Conservation (phyloP, 2,113 vertebrate genomes). For the Bufo bufo region DNA sequence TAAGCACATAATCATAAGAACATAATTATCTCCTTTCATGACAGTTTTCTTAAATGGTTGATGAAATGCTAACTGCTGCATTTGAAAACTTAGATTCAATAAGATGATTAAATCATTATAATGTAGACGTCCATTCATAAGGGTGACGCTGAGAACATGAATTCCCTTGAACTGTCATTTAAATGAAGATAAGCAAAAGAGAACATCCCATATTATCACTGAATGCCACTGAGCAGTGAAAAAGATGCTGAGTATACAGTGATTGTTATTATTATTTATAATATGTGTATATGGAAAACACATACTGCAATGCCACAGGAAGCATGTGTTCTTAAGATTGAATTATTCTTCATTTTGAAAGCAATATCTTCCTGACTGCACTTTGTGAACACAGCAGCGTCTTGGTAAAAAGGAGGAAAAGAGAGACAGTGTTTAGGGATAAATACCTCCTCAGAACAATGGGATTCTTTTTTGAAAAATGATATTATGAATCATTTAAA, state of each 20-base stretch:
- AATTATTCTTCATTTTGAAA: conserved; percentile 55
- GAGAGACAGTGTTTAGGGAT: conserved; percentile 34
- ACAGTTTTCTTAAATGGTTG: conserved; percentile 17
- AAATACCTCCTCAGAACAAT: conserved; percentile 43
- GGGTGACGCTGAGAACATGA: conserved; percentile 17
- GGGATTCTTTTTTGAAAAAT: conserved; percentile 38
- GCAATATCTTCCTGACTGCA: conserved; percentile 49
- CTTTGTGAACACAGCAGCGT: conserved; percentile 42
- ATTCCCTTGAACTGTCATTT: conserved; percentile 24
- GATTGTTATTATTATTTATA: conserved; percentile 56
- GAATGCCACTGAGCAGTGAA: conserved; percentile 46
- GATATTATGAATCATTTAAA: conserved; percentile 55
- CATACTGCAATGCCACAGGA: conserved; percentile 26
- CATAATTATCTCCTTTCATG: neutral
- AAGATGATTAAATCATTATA: conserved; percentile 27
- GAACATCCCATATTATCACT: conserved; percentile 23
- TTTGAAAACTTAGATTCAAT: conserved; percentile 13
- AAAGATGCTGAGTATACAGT: conserved; percentile 28
- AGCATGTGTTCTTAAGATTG: conserved; percentile 51
- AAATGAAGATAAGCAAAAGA: conserved; percentile 27
- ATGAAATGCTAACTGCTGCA: conserved; percentile 11
- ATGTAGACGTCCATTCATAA: conserved; percentile 19
- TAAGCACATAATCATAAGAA: neutral
- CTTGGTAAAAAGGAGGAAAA: conserved; percentile 24
- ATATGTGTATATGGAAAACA: conserved; percentile 48